A percentile compares a stretch with the other conserved stretches of the same genome.
Evolutionary conservation across 2,888 invertebrate genomes (phyloP).

Genomic region (Pristionchus fissidentatus): DNA sequence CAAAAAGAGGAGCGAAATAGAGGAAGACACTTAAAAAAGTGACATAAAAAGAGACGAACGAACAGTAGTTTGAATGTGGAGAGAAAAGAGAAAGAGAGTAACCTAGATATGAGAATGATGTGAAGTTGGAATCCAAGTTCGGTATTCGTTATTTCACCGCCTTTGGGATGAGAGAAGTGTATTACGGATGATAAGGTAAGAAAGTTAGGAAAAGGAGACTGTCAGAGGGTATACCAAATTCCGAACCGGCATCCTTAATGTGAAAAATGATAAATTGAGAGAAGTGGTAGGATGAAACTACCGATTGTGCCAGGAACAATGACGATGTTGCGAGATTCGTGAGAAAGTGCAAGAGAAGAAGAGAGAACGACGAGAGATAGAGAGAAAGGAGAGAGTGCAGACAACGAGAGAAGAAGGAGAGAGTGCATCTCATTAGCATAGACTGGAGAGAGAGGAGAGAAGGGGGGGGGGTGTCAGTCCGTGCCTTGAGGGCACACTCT

Average conservation of each 20-base stretch:
- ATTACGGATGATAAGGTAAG: not conserved
- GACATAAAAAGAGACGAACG: not conserved
- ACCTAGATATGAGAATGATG: not conserved
- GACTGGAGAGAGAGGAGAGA: not conserved
- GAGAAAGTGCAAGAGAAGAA: conserved; percentile 32
- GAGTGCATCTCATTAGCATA: conserved; percentile 45
- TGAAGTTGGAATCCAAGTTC: not conserved
- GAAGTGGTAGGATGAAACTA: not conserved
- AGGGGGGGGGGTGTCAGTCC: conserved; percentile 27
- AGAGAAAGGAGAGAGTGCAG: not conserved
- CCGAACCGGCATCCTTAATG: too few relatives aligned
- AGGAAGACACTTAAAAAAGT: not conserved
- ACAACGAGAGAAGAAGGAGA: conserved; percentile 1
- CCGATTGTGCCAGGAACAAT: not conserved
- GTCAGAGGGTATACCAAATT: not conserved
- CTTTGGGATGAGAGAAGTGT: not conserved
- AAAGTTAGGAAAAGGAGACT: not conserved
- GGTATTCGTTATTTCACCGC: not conserved
- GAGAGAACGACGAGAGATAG: not conserved
- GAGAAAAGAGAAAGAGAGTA: not conserved
- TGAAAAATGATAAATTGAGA: too few relatives aligned
- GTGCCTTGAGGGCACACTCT: conserved; percentile 43
- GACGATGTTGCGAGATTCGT: conserved; percentile 10
- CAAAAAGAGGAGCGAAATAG: not conserved
- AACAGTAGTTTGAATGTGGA: not conserved